Base-by-base conservation (phyloP, 2,888 invertebrate species). In the Parapristionchus giblindavisi region DNA sequence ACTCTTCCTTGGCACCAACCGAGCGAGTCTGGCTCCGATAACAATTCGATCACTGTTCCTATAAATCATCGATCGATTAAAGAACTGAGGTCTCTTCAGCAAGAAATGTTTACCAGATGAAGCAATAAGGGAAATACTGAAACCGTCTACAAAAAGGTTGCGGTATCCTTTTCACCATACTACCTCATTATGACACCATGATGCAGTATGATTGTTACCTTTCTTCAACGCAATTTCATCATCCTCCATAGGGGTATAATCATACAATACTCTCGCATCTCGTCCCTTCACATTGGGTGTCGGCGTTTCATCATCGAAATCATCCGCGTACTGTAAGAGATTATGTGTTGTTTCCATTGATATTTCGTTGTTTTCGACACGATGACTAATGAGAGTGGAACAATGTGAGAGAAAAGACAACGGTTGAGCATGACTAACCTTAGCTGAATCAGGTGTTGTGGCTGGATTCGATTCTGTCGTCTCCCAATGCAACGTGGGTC, bases 191-290 rank as follows among this genome's bases (percentile, higher is more conserved):
- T n/a, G n/a, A n/a, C n/a, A n/a, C n/a, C n/a, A n/a, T n/a, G n/a
- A n/a, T n/a, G n/a, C n/a, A n/a, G n/a, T n/a, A n/a, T n/a, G n/a
- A n/a, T n/a, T n/a, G n/a, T 5, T 24, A 83, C 85, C 85, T 77
- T 85, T 86, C 56, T 78, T 80, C 54, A 87, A 72, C 21, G 76
- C 76, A 58, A 87, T 84, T 76, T 87, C 87, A 75, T 87, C 87
- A 14, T 78, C 78, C 65, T 87, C 87, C n/a, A 83, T 79, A 1
- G 87, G 85, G 3, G 68, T 75, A 70, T 87, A 87, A 75, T 86
- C 86, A 77, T 87, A 87, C n/a, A 87, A 74, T 5, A 81, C 83
- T 5, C 77, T 75, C 3, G 81, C 82, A 48, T 60, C 61, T 36
- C 60, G 32, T 34, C 56, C 58, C 11, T 36, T 52, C 68, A 56